These are phyloP conservation scores for Meliscaeva auricollis DNA, from an alignment of 2,888 invertebrate genomes.

Conservation along the genomic window DNA sequence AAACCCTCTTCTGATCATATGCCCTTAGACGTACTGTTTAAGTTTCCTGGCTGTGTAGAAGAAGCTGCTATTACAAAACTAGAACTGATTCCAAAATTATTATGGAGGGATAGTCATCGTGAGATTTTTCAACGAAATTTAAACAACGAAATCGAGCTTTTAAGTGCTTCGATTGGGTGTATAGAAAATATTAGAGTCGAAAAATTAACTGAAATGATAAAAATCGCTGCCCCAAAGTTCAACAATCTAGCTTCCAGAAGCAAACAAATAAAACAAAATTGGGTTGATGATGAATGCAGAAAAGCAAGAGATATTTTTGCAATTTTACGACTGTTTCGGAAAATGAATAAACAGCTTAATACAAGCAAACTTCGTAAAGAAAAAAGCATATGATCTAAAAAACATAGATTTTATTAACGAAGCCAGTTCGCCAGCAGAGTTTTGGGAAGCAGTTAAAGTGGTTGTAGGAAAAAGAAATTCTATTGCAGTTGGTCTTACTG, in stretches of 20 bases:
- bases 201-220: background rate
- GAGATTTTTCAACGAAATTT: too few species aligned
- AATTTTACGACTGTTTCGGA: background rate
- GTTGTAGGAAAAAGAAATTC: constrained; percentile 2
- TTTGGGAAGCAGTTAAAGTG: constrained; percentile 3
- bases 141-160: too few species aligned
- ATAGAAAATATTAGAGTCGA: constrained; percentile 1
- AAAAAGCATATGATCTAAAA: too few species aligned
- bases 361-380: too few species aligned
- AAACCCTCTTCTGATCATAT: too few species aligned
- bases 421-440: too few species aligned
- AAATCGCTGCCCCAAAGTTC: background rate
- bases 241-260: background rate
- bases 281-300: background rate
- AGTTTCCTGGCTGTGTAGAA: too few species aligned
- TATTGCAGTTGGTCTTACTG: constrained; percentile 2
- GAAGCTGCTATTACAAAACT: too few species aligned
- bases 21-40: too few species aligned
- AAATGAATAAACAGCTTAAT: too few species aligned
- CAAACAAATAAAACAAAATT: background rate
- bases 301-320: background rate
- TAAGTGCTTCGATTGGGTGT: too few species aligned
- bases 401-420: too few species aligned
- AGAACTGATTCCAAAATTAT: background rate
- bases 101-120: background rate